These are phyloP conservation scores for Pelecanus crispus DNA, from an alignment of 2,113 vertebrate genomes.

Conservation along the genomic window DNA sequence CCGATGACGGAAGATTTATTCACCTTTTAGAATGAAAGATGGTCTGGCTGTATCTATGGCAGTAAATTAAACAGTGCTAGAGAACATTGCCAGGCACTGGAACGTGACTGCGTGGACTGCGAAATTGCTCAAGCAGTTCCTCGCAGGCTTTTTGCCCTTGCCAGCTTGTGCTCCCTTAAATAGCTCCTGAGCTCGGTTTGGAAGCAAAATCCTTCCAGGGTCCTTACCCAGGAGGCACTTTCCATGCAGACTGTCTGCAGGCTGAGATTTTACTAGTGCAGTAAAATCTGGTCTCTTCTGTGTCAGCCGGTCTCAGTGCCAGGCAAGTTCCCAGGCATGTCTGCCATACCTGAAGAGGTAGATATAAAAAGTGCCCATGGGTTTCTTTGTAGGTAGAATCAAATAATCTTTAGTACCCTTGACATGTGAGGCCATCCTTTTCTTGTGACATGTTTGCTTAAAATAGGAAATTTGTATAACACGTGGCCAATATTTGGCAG, in stretches of 20 bases:
- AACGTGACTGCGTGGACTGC: not conserved
- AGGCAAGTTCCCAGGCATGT: not conserved
- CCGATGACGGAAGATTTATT: not conserved
- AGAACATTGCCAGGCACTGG: not conserved
- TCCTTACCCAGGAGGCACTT: not conserved
- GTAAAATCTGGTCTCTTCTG: not conserved
- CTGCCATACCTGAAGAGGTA: not conserved
- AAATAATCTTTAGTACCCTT: not conserved
- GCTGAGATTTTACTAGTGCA: not conserved
- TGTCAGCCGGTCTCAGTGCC: not conserved
- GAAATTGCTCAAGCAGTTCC: not conserved
- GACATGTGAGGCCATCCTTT: rapidly evolving
- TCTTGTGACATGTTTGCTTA: not conserved
- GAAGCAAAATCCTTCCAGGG: not conserved
- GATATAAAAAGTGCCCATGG: not conserved
- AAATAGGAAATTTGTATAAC: not conserved
- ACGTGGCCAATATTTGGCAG: not conserved
- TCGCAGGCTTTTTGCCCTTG: not conserved
- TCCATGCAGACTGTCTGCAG: not conserved
- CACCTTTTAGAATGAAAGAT: not conserved
- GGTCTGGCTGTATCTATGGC: not conserved
- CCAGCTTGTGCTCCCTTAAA: not conserved
- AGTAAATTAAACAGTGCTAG: not conserved
- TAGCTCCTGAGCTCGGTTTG: not conserved
- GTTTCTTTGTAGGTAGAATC: not conserved